Percentiles rank a stretch among this genome's conserved stretches.
Conservation (phyloP, 2,888 invertebrate species). For the Perithous albicinctus region DNA sequence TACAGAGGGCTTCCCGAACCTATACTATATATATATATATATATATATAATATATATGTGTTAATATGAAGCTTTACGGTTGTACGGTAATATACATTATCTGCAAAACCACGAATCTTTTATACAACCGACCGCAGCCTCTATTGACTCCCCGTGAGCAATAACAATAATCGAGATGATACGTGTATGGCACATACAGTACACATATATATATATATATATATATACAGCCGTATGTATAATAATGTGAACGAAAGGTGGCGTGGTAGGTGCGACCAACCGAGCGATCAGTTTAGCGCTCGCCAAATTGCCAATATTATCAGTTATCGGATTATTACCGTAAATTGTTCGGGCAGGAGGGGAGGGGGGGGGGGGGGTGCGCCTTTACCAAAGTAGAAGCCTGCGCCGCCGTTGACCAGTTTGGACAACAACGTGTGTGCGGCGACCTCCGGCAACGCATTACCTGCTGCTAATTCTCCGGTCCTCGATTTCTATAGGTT, state of each 20-base stretch:
- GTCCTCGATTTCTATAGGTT: conserved; percentile 45
- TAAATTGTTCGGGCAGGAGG: conserved; percentile 80
- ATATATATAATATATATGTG: too few relatives aligned
- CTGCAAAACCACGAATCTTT: conserved; percentile 61
- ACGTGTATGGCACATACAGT: conserved; percentile 39
- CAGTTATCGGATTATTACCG: conserved; percentile 82
- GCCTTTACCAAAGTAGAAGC: conserved; percentile 72
- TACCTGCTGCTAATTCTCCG: conserved; percentile 45
- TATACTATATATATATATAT: too few relatives aligned
- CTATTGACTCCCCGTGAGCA: conserved; percentile 61
- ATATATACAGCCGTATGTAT: too few relatives aligned
- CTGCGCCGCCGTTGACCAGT: background rate
- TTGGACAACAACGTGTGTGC: conserved; percentile 1
- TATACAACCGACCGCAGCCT: conserved; percentile 49
- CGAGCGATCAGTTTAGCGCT: conserved; percentile 76
- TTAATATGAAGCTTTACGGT: conserved; percentile 13
- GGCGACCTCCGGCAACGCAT: conserved; percentile 10
- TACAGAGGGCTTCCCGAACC: background rate
- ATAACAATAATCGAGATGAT: conserved; percentile 69
- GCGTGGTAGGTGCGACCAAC: conserved; percentile 46
- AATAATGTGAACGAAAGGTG: conserved; percentile 41
- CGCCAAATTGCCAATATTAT: conserved; percentile 80
- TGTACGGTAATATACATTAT: conserved; percentile 49
- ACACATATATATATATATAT: conserved; percentile 7
- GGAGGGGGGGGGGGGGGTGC: too few relatives aligned